Conservation (phyloP, 2,797 vertebrate genomes). For the Tokudaia tokunoshimensis region DNA sequence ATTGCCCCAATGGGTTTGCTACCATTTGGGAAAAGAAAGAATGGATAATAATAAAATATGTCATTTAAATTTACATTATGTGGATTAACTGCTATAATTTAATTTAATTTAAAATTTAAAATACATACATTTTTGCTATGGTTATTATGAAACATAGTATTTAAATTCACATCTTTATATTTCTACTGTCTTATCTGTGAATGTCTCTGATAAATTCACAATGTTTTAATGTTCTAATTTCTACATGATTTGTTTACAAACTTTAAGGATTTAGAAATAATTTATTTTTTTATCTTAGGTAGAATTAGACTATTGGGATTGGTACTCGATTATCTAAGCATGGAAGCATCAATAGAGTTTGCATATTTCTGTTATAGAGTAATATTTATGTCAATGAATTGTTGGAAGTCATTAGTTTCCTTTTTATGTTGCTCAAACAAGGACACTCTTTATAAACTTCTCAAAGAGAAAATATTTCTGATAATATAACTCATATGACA, state of each 20-base stretch:
- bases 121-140: neutral
- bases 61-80: neutral
- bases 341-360: constrained; percentile 49
- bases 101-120: constrained; percentile 35
- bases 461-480: constrained; percentile 67
- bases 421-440: constrained; percentile 74
- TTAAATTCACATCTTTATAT: neutral
- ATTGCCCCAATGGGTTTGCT: neutral
- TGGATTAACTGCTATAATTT: neutral
- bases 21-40: neutral
- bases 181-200: neutral
- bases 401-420: neutral
- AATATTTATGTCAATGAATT: neutral
- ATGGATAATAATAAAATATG: neutral
- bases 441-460: constrained; percentile 71
- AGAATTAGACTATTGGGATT: constrained; percentile 10
- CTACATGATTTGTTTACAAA: neutral
- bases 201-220: neutral
- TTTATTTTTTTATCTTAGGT: constrained; percentile 12
- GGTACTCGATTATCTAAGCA: constrained; percentile 34
- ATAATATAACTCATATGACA: neutral
- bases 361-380: constrained; percentile 49
- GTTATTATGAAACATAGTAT: neutral
- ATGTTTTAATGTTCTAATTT: neutral
- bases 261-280: neutral